Base-by-base conservation (phyloP, 2,113 vertebrate genomes). In the Ailuropoda melanoleuca region DNA sequence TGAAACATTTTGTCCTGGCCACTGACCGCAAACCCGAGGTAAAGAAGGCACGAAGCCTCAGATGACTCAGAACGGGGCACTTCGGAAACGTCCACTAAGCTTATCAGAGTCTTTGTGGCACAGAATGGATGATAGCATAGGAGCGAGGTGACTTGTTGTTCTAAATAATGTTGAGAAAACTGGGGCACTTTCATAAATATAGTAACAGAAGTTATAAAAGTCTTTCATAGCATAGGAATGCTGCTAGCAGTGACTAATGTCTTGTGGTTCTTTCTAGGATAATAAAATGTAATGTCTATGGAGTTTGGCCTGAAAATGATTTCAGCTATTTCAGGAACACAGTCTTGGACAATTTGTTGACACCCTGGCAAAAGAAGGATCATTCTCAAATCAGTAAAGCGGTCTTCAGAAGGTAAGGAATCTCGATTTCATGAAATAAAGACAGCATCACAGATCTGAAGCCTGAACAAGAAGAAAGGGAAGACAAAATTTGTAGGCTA, bases 261-360 rank as follows among this genome's bases (percentile, higher is more conserved):
- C 86, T 94, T 91, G 92, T 53, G 97, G 93, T 88, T 97, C 96
- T 95, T 95, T 98, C 93, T 96, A 97, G 89, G 94, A 96, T 93
- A 94, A 98, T 98, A 90, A 97, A 97, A 96, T 92, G 53, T 84
- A 95, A 95, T 88, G 72, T 97, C 80, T 78, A 80, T 80, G 66
- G 43, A 96, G 64, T 86, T 91, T 90, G 91, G 72, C 92, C 72
- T 86, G 80, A 90, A 95, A 74, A 90, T 77, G 10, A 85, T 93
- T 91, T 81, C 80, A 84, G 39, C 84, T 95, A 74, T 94, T 98
- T 97, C 46, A 88, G 77, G 24, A 97, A 90, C 46, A 72, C 23
- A 37, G 31, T 82, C 58, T 83, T 97, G 53, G 66, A 94, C 17
- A 93, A 78, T 78, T 53, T 83, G 24, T 72, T 94, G 75, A 95